Evolutionary conservation across 2,113 vertebrate species (phyloP), one percentile per base, ranked within the genome.

Genomic region (Bubo bubo): DNA sequence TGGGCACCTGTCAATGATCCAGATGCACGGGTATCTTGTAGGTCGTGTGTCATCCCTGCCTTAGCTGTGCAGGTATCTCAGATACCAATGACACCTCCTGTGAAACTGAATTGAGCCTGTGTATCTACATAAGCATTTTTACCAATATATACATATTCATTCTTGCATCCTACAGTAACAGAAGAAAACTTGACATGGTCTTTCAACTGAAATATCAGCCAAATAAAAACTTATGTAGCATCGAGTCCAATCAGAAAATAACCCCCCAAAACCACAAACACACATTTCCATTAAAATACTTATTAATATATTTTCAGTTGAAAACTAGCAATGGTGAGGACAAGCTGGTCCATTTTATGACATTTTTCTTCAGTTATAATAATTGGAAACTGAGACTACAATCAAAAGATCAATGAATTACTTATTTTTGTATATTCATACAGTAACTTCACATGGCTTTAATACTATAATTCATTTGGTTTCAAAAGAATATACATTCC

Each of bases 201-300:
- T 80, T 79, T 75, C 41, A 62, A 68, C 1, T 52, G 49, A 93
- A 89, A 75, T 27, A 58, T 8, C 79, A 53, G 9, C 3, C 21
- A 2, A 91, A 74, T 32, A 87, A 81, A 91, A 73, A 49, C 7
- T 21, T 60, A 22, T 0, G 0, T 10, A 35, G 56, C 15, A 34
- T 2, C 58, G 8, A 70, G 24, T 49, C 12, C 8, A 30, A 71
- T 13, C 5, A 49, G 84, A 76, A 73, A 53, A 41, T 5, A 10
- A 5, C 2, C 4, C 22, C 5, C 4, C 1, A 19, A 73, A 60
- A 73, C 32, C 12, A 0, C 10, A 52, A 47, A 21, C 6, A 52
- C 4, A 21, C 3, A 16, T 50, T 83, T 81, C 26, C 35, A 58
- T 50, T 71, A 74, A 60, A 90, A 81, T n/a, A 39, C 14, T 66